Percentiles rank a stretch among this genome's conserved stretches.
phyloP scores from a whole-genome alignment of 2,888 invertebrate species.

The Deilephila porcellus region DNA sequence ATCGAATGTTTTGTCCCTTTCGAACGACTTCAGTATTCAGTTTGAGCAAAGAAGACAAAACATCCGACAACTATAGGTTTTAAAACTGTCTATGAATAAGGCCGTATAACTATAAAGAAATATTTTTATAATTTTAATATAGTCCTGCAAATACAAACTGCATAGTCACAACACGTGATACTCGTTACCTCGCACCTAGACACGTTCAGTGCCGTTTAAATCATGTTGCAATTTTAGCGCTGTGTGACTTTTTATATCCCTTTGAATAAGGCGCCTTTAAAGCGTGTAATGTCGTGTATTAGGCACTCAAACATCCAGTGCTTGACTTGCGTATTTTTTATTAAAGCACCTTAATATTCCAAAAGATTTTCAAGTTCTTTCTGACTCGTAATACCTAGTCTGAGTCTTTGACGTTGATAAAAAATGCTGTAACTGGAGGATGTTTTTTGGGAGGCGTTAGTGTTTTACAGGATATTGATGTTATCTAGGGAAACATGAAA shows the following conservation, averaged over 20 bases:
- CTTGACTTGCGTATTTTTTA: background rate
- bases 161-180: background rate
- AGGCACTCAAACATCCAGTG: background rate
- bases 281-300: slow-evolving; percentile 1
- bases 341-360: background rate
- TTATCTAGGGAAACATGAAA: too few relatives aligned
- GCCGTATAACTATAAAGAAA: too few relatives aligned
- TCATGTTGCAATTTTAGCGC: slow-evolving; percentile 24
- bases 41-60: too few relatives aligned
- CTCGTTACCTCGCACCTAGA: slow-evolving; percentile 16
- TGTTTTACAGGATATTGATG: too few relatives aligned
- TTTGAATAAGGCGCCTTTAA: slow-evolving; percentile 2
- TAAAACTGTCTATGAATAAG: too few relatives aligned
- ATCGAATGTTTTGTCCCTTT: too few relatives aligned
- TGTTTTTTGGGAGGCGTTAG: too few relatives aligned
- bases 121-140: background rate
- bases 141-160: background rate
- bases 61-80: too few relatives aligned
- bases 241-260: slow-evolving; percentile 14
- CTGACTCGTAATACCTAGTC: too few relatives aligned
- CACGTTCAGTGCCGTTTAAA: slow-evolving; percentile 19
- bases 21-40: too few relatives aligned
- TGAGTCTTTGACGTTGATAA: too few relatives aligned
- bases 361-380: background rate
- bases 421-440: too few relatives aligned